Base-by-base conservation (phyloP, 2,797 vertebrate species). In the Petrocephalus schoutedeni region DNA sequence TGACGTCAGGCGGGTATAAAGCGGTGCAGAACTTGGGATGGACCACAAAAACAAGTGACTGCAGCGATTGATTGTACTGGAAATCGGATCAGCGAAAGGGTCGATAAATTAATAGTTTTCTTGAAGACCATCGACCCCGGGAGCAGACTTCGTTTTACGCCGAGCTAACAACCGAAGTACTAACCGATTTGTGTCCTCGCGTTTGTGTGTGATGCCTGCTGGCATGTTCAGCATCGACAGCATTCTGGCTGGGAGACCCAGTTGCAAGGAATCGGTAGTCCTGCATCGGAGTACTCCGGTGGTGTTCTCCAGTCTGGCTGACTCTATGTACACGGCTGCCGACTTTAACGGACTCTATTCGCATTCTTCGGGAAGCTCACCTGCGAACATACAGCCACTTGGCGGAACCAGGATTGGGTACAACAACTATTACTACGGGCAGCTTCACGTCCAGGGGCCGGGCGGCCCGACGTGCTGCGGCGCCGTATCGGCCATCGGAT, bases 201-300 rank as follows among this genome's bases (percentile, higher is more conserved):
- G 89, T 88, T 90, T 59, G 10, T 57, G 93, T 94, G 97, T 95
- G 95, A 99, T 99, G 98, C 98, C 97, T 93, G 97, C 97, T 92
- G 97, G 97, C 94, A 98, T 99, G 98, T 99, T 99, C 95, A 99
- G 97, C 95, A 99, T 99, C 93, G 98, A 99, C 96, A 98, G 97
- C 92, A 99, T 99, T 93, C 95, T 99, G 94, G 98, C 98, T 92
- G 97, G 95, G 85, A 95, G 98, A 94, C 97, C 98, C 93, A 97
- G 96, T 95, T 97, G 97, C 92, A 99, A 99, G 94, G 98, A 98
- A 92, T 95, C 98, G 90, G 95, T 97, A 92, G 93, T 97, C 92
- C 94, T 97, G 89, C 96, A 96, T 91, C 95, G 96, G 89, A 96
- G 95, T 94, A 95, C 95, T 41, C 97, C 97, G 80, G 95, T 98